Percentiles rank a stretch among this genome's conserved stretches.
These are phyloP conservation scores for Micromesistius poutassou DNA, from an alignment of 2,797 vertebrate genomes.

Conservation along the genomic window DNA sequence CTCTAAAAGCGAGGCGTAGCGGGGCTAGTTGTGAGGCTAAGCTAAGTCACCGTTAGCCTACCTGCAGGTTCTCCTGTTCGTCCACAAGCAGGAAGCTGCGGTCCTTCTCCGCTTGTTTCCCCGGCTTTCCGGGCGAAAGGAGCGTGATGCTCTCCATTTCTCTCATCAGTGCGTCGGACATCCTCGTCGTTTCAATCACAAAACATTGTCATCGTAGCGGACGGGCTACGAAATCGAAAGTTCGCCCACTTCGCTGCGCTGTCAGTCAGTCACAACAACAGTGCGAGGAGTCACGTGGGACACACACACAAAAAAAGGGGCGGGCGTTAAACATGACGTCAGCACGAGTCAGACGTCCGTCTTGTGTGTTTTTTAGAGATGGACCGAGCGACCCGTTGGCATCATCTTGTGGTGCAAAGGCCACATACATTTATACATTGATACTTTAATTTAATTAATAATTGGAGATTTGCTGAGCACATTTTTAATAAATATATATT, in stretches of 20 bases:
- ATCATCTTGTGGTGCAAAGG: conserved; percentile 43
- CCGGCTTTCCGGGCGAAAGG: conserved; percentile 36
- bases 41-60: conserved; percentile 47
- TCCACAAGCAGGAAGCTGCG: conserved; percentile 77
- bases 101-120: conserved; percentile 28
- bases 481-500: no score
- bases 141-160: conserved; percentile 65
- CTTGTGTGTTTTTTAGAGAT: conserved; percentile 3
- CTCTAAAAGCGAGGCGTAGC: neutral
- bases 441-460: neutral
- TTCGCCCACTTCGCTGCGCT: conserved; percentile 50
- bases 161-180: conserved; percentile 72
- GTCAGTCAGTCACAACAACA: conserved; percentile 61
- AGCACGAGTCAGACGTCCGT: conserved; percentile 29
- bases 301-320: neutral
- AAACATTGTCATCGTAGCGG: conserved; percentile 19
- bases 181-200: conserved; percentile 28
- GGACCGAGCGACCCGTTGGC: conserved; percentile 8
- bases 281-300: conserved; percentile 42
- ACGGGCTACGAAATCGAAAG: conserved; percentile 46
- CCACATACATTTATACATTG: neutral
- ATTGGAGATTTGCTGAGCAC: neutral
- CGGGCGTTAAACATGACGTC: neutral
- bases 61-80: conserved; percentile 78
- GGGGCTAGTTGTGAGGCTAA: neutral